Evolutionary conservation across 2,888 invertebrate species (phyloP), one percentile per base, ranked within the genome.

Genomic region (Nudaria mundana): DNA sequence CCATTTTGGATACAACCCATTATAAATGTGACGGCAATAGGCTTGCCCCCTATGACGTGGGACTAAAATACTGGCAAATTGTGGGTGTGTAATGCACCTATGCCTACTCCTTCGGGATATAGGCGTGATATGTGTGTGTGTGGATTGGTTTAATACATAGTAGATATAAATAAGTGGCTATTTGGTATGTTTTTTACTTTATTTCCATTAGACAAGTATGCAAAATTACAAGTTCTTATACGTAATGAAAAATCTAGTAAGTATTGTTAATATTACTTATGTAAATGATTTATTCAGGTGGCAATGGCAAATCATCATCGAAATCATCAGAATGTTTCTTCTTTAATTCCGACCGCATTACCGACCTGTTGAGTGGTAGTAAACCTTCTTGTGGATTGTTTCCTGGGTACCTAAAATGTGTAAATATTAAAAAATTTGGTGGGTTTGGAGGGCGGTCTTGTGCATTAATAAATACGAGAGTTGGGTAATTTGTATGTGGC

Each of bases 291-390:
- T 66, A 88, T 48, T 89, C 89, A 1, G 87, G 88, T 1, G 89
- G 88, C 24, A 89, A 55, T 7, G 89, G 89, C 29, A 89, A 58
- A 29, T 89, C 88, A n/a, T 85, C 85, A 2, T 84, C 85, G 35
- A 73, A 77, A 23, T 82, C 80, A 22, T 82, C 83, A 4, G 61
- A 30, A 22, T 64, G 55, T 52, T 76, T 84, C 67, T 76, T 81
- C 44, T 65, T 75, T 10, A 40, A 52, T 3, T 73, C 77, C 1
- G 57, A 31, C 1, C 76, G 71, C 5, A 60, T 62, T 1, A 67
- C 44, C 0, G 76, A 64, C 0, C 81, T 71, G 12, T 56, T 70
- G 33, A 56, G 31, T 7, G 76, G 66, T 43, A 77, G 77, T 47
- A 70, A 50, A 5, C 63, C 66, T 23, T 80, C 80, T 26, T 68